Percentiles rank a stretch among this genome's conserved stretches.
Conservation (phyloP, 2,888 invertebrate species). For the Drosophila emarginata region DNA sequence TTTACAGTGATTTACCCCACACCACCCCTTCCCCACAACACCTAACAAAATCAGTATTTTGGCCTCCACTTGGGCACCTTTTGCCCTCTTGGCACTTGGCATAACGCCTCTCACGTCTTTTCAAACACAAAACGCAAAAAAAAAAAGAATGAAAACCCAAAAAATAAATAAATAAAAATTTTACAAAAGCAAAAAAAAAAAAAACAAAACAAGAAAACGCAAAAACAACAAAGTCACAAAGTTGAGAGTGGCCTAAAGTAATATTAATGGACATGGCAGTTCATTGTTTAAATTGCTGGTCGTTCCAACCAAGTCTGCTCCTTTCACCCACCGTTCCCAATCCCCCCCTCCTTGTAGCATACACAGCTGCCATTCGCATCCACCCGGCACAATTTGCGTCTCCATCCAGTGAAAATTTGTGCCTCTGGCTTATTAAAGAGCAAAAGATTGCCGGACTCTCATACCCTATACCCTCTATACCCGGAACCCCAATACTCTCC, state of each 20-base stretch:
- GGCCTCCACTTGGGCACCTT: neutral
- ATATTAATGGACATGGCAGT: slow-evolving; percentile 73
- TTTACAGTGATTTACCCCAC: slow-evolving; percentile 1
- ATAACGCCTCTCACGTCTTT: neutral
- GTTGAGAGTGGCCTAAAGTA: slow-evolving; percentile 65
- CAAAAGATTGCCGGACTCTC: slow-evolving; percentile 4
- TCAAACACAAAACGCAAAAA: neutral
- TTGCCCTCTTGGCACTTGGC: slow-evolving; percentile 4
- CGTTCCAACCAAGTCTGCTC: neutral
- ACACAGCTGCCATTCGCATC: slow-evolving; percentile 16
- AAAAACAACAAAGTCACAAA: slow-evolving; percentile 55
- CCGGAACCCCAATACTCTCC: neutral
- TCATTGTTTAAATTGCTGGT: slow-evolving; percentile 70
- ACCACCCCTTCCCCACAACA: no score
- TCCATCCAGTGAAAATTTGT: slow-evolving; percentile 17
- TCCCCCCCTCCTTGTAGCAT: slow-evolving; percentile 20
- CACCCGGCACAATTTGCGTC: neutral
- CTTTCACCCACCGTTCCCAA: neutral
- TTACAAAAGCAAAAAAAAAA: slow-evolving; percentile 10
- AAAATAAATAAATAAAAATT: slow-evolving; percentile 6
- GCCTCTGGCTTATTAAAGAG: slow-evolving; percentile 6
- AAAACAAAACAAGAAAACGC: slow-evolving; percentile 14
- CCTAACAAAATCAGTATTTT: neutral
- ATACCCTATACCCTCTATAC: neutral
- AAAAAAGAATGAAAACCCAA: neutral